Evolutionary conservation across 2,113 vertebrate genomes (phyloP).

Genomic region (Rhynchomys soricoides): DNA sequence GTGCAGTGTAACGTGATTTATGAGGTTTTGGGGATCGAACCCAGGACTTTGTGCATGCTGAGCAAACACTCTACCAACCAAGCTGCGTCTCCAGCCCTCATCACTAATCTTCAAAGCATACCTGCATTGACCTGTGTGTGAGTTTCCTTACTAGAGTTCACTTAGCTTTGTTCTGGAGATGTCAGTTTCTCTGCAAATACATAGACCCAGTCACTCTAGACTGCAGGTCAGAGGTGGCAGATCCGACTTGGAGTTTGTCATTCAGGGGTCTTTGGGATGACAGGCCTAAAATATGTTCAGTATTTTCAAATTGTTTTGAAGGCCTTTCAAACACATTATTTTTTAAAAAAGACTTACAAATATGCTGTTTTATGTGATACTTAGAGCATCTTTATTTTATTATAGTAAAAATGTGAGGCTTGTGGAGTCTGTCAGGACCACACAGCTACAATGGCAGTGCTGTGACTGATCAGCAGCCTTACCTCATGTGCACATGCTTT

Average conservation of each 20-base stretch:
- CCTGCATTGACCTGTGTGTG: not conserved
- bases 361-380: not conserved
- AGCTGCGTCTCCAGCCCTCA: not conserved
- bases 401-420: not conserved
- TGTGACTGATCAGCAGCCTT: not conserved
- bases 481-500: not conserved
- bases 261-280: conserved; percentile 24
- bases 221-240: conserved; percentile 1
- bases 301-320: conserved; percentile 55
- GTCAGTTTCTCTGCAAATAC: conserved; percentile 21
- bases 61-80: not conserved
- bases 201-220: not conserved
- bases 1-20: not conserved
- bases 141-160: not conserved
- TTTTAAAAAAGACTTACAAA: not conserved
- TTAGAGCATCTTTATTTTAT: conserved; percentile 3
- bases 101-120: not conserved
- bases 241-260: conserved; percentile 29
- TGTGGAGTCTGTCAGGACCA: not conserved
- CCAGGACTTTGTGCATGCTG: not conserved
- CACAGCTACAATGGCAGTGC: not conserved
- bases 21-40: not conserved
- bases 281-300: not conserved
- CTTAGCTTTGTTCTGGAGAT: not conserved
- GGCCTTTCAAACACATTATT: conserved; percentile 25